Evolutionary conservation across 2,113 vertebrate genomes (phyloP).

Genomic region (Riparia riparia): DNA sequence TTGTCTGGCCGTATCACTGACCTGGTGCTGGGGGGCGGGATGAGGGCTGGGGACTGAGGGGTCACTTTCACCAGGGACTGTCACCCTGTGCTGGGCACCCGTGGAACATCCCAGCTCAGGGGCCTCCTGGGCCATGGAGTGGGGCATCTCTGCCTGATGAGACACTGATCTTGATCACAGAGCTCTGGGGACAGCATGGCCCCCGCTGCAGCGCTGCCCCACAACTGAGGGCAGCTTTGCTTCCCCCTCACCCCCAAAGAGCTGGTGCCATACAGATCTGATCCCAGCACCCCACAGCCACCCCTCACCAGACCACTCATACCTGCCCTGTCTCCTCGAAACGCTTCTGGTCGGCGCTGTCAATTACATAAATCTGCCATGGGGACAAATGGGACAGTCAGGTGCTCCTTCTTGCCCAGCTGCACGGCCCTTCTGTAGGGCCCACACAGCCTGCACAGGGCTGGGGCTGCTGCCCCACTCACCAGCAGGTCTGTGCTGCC

Average conservation of each 20-base stretch:
- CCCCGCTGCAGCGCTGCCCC: neutral
- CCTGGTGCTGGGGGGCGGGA: neutral
- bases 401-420: fast-evolving
- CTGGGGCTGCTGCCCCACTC: constrained; percentile 25
- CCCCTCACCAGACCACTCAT: neutral
- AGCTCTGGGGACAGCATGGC: neutral
- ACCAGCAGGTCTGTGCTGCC: constrained; percentile 88
- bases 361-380: constrained; percentile 89
- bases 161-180: neutral
- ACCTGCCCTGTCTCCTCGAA: constrained; percentile 91
- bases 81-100: neutral
- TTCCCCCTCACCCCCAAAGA: neutral
- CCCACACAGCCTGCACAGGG: fast-evolving
- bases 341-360: constrained; percentile 89
- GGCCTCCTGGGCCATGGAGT: neutral
- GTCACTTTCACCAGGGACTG: neutral
- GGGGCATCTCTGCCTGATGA: neutral
- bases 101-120: neutral
- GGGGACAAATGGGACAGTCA: neutral
- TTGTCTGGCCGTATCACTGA: fast-evolving
- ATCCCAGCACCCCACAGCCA: neutral
- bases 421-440: neutral
- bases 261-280: fast-evolving
- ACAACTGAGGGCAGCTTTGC: fast-evolving
- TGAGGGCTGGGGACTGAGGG: fast-evolving